Base-by-base conservation (phyloP, 2,888 invertebrate genomes). In the Xestoiulus laeticollis region DNA sequence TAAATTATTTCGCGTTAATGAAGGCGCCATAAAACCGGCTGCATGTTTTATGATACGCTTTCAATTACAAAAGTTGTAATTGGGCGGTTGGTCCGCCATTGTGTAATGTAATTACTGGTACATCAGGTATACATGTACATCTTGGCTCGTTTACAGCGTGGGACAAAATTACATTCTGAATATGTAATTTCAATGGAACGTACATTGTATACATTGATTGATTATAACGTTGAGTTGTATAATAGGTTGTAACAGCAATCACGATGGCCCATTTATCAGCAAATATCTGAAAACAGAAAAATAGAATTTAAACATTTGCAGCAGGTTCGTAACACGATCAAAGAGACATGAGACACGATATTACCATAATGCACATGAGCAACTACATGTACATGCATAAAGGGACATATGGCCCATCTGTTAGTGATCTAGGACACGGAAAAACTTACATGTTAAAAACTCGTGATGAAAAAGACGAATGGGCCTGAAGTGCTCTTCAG, bases 1-100 rank as follows among this genome's bases (percentile, higher is more conserved):
- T 78, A 78, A 78, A 78, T 78, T 78, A 78, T 78, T 32, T 78
- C 78, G 78, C 78, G 78, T 78, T 78, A 32, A 78, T 78, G 78
- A 78, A 78, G 78, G 78, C 78, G 78, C 78, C 78, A 78, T 78
- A 78, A 78, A 78, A 78, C 30, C 78, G 78, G 78, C 26, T 78
- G 78, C 78, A 26, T 78, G 78, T 78, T 78, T 68, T 78, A 78
- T 78, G 78, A 32, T 26, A 16, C 26, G 30, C 78, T 78, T 78
- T 78, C 78, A 78, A 78, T 78, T 78, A 78, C 78, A 16, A 30
- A 78, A 78, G 78, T 78, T 78, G 78, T 78, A 78, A 78, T 78
- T 78, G 78, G 78, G 30, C 30, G 78, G 30, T 16, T 30, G 59
- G 30, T 10, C 30, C 30, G 26, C 30, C 78, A 78, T 78, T 78